phyloP scores from a whole-genome alignment of 2,113 vertebrate genomes.

The Cinclus mexicanus region DNA sequence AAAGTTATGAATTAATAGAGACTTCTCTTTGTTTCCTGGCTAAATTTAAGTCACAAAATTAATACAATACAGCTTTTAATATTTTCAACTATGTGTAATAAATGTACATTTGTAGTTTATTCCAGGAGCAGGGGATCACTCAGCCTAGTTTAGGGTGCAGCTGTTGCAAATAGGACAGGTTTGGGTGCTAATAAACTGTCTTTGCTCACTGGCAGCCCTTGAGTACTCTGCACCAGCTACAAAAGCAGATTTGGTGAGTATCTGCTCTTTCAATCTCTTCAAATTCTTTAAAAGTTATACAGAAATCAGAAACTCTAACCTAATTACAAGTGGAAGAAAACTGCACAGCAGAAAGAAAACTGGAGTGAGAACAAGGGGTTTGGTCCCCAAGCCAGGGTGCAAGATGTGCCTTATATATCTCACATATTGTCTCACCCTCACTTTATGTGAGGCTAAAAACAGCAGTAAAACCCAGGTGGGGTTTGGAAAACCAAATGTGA shows the following conservation, averaged over 20 bases:
- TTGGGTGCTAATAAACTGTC: neutral
- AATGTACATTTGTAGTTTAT: neutral
- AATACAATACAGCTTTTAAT: neutral
- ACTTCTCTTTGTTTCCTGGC: neutral
- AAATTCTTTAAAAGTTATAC: neutral
- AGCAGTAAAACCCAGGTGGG: neutral
- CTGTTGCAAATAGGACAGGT: neutral
- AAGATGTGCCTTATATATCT: neutral
- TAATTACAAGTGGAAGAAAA: neutral
- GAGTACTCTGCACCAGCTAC: neutral
- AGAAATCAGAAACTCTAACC: neutral
- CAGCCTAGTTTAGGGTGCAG: neutral
- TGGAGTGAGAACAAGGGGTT: neutral
- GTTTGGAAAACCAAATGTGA: neutral
- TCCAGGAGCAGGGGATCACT: neutral
- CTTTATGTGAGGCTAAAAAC: neutral
- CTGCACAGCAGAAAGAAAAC: neutral
- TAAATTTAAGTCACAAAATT: neutral
- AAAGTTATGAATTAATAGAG: neutral
- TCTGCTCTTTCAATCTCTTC: neutral
- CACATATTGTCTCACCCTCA: neutral
- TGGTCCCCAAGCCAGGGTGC: neutral
- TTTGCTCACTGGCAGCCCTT: conserved; percentile 34
- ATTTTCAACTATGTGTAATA: neutral
- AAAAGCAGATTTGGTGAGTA: conserved; percentile 58